Percentiles rank a stretch among this genome's conserved stretches.
These are phyloP conservation scores for Bolborhynchus lineola DNA, from an alignment of 2,113 vertebrate species.

Conservation along the genomic window DNA sequence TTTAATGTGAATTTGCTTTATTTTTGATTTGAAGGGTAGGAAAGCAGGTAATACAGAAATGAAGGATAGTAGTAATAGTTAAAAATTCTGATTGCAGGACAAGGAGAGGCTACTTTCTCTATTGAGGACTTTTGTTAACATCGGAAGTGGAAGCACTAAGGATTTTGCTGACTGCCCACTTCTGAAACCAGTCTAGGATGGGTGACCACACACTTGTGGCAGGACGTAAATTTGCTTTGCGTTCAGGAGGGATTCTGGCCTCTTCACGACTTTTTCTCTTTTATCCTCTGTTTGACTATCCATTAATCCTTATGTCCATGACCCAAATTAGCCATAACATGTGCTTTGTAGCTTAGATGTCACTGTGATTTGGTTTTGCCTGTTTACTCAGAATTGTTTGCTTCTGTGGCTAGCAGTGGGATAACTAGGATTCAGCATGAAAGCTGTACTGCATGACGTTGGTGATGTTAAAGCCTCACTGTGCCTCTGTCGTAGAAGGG, in stretches of 20 bases:
- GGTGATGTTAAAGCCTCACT: background rate
- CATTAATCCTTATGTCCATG: background rate
- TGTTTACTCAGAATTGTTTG: background rate
- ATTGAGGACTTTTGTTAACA: background rate
- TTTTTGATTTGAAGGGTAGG: background rate
- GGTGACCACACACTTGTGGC: background rate
- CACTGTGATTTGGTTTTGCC: background rate
- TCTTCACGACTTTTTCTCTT: background rate
- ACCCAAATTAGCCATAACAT: background rate
- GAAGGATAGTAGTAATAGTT: background rate
- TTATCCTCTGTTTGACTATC: background rate
- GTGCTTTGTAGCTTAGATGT: background rate
- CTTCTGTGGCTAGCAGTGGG: background rate
- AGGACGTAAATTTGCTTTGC: background rate
- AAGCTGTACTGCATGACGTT: background rate
- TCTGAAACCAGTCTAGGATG: background rate
- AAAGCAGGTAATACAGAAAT: background rate
- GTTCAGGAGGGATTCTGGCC: background rate
- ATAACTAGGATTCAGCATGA: background rate
- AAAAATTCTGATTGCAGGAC: background rate
- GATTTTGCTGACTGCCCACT: background rate
- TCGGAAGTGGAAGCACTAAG: background rate
- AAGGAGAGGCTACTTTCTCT: background rate
- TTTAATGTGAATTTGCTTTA: background rate
- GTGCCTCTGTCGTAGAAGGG: background rate